Base-by-base conservation (phyloP, 2,888 invertebrate genomes). In the Charanyca ferruginea region DNA sequence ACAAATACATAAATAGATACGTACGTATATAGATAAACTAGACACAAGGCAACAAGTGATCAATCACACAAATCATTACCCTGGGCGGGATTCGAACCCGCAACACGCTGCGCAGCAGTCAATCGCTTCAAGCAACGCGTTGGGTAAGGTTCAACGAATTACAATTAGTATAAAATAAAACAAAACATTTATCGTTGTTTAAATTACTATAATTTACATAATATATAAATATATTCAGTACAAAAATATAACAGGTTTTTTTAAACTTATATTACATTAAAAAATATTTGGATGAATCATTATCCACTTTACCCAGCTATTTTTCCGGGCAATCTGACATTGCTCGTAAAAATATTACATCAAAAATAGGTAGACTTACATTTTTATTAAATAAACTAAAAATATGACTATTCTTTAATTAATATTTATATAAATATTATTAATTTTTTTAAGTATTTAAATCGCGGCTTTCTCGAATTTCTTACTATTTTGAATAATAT, bases 171-270 rank as follows among this genome's bases (percentile, higher is more conserved):
- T 2, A 8, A 60, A 70, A 42, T 20, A 63, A 76, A 71, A 64
- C 47, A 55, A 61, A 45, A 2, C 6, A 2, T 8, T 1, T 2
- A 11, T 73, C 49, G 32, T 67, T 67, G 54, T 76, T 54, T 78
- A 61, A 8, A 42, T 77, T 61, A 66, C 25, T 68, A 73, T 80
- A 80, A 63, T 78, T 77, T 72, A 80, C 60, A 77, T 66, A 70
- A 51, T 74, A 68, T 70, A 75, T 23, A 79, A 57, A 71, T 71
- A 49, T 48, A 13, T 55, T 78, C 67, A 77, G 67, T 78, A 78
- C 60, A 80, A 54, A 72, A 68, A 80, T 63, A 67, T 47, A 52
- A 61, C 70, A 61, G 47, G 20, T 20, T 44, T 32, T 5, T 28
- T 23, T 63, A n/a, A n/a, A n/a, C n/a, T 48, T 47, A 59, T 47